Evolutionary conservation across 2,888 invertebrate genomes (phyloP), one percentile per base, ranked within the genome.

Genomic region (Tachina fera): DNA sequence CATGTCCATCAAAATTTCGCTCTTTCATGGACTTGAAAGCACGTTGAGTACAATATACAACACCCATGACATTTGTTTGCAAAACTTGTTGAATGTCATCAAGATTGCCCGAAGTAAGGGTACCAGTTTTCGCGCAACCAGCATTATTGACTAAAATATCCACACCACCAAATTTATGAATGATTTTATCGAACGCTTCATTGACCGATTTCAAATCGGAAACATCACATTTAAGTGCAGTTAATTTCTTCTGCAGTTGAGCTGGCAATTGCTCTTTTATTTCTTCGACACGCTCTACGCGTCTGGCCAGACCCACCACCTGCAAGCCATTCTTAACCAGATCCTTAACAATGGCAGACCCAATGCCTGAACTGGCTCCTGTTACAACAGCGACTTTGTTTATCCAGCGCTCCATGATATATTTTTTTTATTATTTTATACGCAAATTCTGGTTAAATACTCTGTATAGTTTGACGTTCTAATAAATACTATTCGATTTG

Each of bases 351-450:
- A 93, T 91, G 1, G 93, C 93, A 1, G 93, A 93, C 8, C 94
- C 95, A 82, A 95, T 95, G 1, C 95, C 95, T 0, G 93, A 92
- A 89, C 95, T 95, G n/a, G 95, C 95, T 1, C 95, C 95, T 0
- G 95, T 95, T 70, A 95, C 95, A 43, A 95, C 93, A 0, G 95
- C 95, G 0, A 94, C 93, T 88, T 94, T 94, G 81, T 94, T 94
- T 3, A 88, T 88, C 95, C 95, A 95, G 41, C 94, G 94, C n/a
- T 95, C 94, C 91, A 90, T 90, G 9, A 43, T n/a, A 31, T 51
- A n/a, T 51, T 56, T n/a, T 31, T 58, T 53, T 19, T 45, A 11
- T 61, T 16, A 9, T 67, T 11, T 68, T 41, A 31, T 1, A 0
- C 11, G 16, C 9, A 9, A 39, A n/a, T 49, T 39, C 39, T 51